These are phyloP conservation scores for Micrasema longulum DNA, from an alignment of 1,140 invertebrate species.

Conservation along the genomic window DNA sequence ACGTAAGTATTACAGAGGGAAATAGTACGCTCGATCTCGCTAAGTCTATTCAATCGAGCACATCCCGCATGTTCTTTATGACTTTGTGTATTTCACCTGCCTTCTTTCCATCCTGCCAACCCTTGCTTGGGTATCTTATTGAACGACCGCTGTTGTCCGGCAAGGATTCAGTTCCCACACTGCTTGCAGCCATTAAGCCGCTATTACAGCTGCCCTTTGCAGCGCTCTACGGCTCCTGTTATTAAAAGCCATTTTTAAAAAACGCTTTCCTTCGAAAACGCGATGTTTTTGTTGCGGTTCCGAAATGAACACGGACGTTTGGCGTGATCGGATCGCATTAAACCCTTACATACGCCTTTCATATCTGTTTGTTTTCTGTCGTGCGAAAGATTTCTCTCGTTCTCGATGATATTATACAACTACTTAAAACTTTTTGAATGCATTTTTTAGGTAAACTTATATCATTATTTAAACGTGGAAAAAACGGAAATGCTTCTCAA, in stretches of 20 bases:
- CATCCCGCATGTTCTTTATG: conserved; percentile 12
- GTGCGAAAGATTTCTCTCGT: conserved; percentile 48
- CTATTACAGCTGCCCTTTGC: conserved; percentile 45
- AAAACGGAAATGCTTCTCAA: neutral
- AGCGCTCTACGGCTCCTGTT: conserved; percentile 53
- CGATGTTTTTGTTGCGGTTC: conserved; percentile 48
- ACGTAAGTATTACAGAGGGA: too few relatives aligned
- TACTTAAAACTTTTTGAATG: too few relatives aligned
- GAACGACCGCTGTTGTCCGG: conserved; percentile 5
- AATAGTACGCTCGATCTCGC: too few relatives aligned
- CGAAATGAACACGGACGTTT: conserved; percentile 37
- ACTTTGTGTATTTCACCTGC: conserved; percentile 35
- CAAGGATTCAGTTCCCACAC: conserved; percentile 52
- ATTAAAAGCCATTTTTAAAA: conserved; percentile 55
- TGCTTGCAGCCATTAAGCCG: conserved; percentile 46
- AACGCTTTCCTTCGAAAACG: conserved; percentile 46
- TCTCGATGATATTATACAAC: conserved; percentile 32
- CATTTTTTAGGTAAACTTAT: too few relatives aligned
- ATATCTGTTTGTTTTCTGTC: conserved; percentile 51
- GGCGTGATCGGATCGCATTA: conserved; percentile 53
- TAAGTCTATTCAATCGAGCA: conserved; percentile 12
- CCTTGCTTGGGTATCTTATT: neutral
- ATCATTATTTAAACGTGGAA: neutral
- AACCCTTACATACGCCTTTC: conserved; percentile 42
- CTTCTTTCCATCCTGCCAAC: conserved; percentile 12